These are phyloP conservation scores for Tipula lateralis DNA, from an alignment of 2,888 invertebrate species.

Conservation along the genomic window DNA sequence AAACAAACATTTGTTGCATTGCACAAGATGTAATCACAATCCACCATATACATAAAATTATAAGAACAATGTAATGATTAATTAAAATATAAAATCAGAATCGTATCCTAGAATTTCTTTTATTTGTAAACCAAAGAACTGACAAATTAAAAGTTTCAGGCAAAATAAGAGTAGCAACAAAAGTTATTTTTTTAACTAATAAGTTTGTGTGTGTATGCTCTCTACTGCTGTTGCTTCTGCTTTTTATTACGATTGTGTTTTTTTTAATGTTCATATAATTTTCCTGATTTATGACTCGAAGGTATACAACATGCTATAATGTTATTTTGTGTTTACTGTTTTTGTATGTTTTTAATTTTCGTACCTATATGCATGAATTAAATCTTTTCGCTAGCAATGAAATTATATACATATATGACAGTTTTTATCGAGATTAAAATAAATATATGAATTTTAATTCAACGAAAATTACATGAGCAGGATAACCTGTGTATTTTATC, in stretches of 20 bases:
- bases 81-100: not conserved
- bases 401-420: not conserved
- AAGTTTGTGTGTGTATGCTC: not conserved
- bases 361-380: not conserved
- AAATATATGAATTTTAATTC: not conserved
- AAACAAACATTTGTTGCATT: not conserved
- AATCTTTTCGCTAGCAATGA: not conserved
- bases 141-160: constrained; percentile 11
- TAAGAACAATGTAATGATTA: not conserved
- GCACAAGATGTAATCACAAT: not conserved
- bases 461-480: not conserved
- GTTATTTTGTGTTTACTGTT: not conserved
- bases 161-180: not conserved
- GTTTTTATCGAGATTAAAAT: not conserved
- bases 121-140: not conserved
- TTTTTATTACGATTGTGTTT: not conserved
- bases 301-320: not conserved
- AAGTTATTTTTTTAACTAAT: not conserved
- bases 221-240: not conserved
- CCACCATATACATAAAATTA: not conserved
- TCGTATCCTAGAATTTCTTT: not conserved
- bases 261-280: not conserved
- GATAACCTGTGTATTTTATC: too few species aligned
- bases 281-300: not conserved
- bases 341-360: not conserved